These are phyloP conservation scores for Pipistrellus kuhlii DNA, from an alignment of 2,797 vertebrate species.

Conservation along the genomic window DNA sequence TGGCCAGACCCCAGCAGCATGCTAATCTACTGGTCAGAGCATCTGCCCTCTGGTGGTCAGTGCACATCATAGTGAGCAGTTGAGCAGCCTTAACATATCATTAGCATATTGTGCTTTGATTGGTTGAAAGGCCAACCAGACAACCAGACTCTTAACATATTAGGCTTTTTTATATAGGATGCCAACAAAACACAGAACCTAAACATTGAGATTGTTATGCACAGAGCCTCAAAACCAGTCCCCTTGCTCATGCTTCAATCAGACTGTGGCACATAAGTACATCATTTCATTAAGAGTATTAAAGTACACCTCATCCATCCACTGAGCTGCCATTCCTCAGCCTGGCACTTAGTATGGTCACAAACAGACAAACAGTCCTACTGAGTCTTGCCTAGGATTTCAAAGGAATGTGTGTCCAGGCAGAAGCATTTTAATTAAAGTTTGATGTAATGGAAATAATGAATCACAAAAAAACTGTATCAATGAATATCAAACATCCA, in stretches of 20 bases:
- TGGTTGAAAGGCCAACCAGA: too few relatives aligned
- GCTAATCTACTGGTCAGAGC: too few relatives aligned
- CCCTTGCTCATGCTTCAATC: not conserved
- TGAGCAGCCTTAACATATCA: too few relatives aligned
- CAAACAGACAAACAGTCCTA: conserved; percentile 61
- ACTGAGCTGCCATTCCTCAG: conserved; percentile 74
- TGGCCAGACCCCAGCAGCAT: too few relatives aligned
- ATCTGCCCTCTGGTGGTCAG: too few relatives aligned
- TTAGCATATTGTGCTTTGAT: too few relatives aligned
- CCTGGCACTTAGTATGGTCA: conserved; percentile 76
- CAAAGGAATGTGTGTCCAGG: conserved; percentile 67
- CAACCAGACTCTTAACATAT: too few relatives aligned
- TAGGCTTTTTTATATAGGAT: too few relatives aligned
- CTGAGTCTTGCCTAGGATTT: conserved; percentile 40
- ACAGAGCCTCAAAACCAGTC: not conserved
- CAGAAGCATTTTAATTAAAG: conserved; percentile 76
- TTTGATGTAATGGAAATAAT: conserved; percentile 78
- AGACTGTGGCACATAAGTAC: not conserved
- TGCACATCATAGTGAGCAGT: too few relatives aligned
- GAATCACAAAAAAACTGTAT: conserved; percentile 59
- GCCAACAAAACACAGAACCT: not conserved
- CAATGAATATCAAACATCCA: conserved; percentile 45
- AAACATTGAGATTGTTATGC: not conserved
- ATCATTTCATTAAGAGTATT: conserved; percentile 54
- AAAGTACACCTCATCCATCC: conserved; percentile 69